Base-by-base conservation (phyloP, 1,140 invertebrate genomes). In the Elymnias hypermnestra region DNA sequence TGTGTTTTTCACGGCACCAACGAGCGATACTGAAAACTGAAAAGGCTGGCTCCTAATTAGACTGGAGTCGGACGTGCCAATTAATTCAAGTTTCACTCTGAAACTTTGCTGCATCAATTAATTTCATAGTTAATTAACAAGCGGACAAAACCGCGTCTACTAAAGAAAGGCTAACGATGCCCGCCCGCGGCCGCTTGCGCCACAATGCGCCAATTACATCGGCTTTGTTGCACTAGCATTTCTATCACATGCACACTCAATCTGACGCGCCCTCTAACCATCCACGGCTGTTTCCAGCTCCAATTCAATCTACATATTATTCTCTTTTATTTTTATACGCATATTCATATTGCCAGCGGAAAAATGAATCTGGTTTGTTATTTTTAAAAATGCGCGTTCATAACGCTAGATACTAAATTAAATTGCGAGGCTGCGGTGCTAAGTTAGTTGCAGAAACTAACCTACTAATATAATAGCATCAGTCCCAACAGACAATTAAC, bases 121-220 rank as follows among this genome's bases (percentile, higher is more conserved):
- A 84, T 83, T 84, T 84, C 81, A 82, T 82, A 84, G 76, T 82
- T 84, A 84, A 84, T 84, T 84, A 84, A 77, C 81, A 78, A 68
- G 72, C 57, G 72, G 70, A 81, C 76, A 74, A 79, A 79, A 77
- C 76, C 73, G 69, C 72, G 65, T 69, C 69, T 69, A 63, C 57
- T 70, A 81, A 84, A 78, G 76, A 81, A 81, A 72, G 73, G 77
- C 76, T 79, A 82, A 78, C 77, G 75, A 74, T 69, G 73, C 62
- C 60, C 53, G 75, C 79, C 73, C 60, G 64, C 56, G 72, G 68
- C 69, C 59, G 50, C 61, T 58, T 64, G 17, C 17, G 17, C 17
- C 33, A 78, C 76, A 81, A 77, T 77, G 67, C 71, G 72, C 66
- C 76, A 78, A 81, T 81, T 79, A 79, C 70, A 72, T 56, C 66